phyloP scores from a whole-genome alignment of 2,113 vertebrate species.

The Bungarus multicinctus region DNA sequence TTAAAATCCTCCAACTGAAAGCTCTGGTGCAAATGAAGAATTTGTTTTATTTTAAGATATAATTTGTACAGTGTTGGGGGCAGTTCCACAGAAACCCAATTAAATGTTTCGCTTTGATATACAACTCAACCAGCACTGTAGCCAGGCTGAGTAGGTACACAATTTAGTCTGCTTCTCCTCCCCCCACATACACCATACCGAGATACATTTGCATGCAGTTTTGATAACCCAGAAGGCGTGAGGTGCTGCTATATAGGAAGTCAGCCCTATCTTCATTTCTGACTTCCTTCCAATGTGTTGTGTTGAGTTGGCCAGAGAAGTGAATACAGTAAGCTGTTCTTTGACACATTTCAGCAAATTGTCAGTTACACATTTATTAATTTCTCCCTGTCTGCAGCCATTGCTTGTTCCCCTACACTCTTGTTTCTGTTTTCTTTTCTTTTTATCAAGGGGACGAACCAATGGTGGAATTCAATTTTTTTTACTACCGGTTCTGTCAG shows the following conservation, averaged over 20 bases:
- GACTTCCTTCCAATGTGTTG: background rate
- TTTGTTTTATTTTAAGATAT: background rate
- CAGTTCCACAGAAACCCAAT: background rate
- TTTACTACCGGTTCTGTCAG: no score
- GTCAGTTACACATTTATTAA: conserved; percentile 33
- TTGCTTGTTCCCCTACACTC: background rate
- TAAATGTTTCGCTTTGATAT: background rate
- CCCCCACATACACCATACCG: no score
- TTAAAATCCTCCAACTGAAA: background rate
- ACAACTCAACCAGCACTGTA: background rate
- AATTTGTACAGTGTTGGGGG: background rate
- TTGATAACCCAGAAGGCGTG: background rate
- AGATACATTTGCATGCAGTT: background rate
- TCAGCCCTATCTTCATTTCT: background rate
- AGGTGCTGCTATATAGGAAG: background rate
- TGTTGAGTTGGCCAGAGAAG: conserved; percentile 25
- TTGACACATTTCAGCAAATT: conserved; percentile 34
- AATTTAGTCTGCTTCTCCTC: background rate
- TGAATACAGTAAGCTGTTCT: conserved; percentile 5
- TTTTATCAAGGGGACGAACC: background rate
- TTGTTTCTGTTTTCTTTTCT: background rate
- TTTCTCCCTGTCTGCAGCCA: background rate
- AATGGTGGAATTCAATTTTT: no score
- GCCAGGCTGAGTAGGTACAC: background rate
- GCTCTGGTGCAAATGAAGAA: background rate